A percentile compares a stretch with the other conserved stretches of the same genome.
Evolutionary conservation across 1,140 invertebrate genomes (phyloP).

Genomic region (Leptinotarsa texana): DNA sequence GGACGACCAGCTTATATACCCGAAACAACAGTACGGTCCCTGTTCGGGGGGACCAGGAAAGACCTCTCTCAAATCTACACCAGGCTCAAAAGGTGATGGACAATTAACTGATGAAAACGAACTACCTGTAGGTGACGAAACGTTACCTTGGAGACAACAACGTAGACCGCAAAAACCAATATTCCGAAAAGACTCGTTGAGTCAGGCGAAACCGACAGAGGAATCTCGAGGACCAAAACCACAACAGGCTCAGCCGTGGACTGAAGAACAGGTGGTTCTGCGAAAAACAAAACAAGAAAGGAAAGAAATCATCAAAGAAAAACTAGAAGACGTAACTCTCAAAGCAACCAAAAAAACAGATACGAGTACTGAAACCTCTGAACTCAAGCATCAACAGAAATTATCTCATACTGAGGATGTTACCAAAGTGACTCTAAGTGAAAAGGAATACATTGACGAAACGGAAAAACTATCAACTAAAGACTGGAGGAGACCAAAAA

Average conservation of each 20-base stretch:
- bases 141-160: constrained; percentile 58
- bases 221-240: neutral
- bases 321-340: constrained; percentile 43
- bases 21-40: constrained; percentile 26
- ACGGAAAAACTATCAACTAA: constrained; percentile 1
- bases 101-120: constrained; percentile 54
- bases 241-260: constrained; percentile 54
- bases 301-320: constrained; percentile 54
- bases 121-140: constrained; percentile 59
- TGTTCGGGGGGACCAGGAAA: constrained; percentile 29
- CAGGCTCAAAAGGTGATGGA: constrained; percentile 37
- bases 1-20: constrained; percentile 21
- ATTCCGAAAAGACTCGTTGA: neutral
- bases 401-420: constrained; percentile 31
- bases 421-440: neutral
- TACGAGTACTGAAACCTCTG: constrained; percentile 30
- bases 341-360: constrained; percentile 46
- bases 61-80: constrained; percentile 27
- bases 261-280: constrained; percentile 55
- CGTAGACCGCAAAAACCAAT: constrained; percentile 13
- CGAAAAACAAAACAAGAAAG: constrained; percentile 54
- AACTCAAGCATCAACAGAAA: constrained; percentile 25
- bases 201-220: constrained; percentile 5
- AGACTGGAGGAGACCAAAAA: neutral
- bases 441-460: neutral